These are phyloP conservation scores for Agrochola lota DNA, from an alignment of 2,888 invertebrate genomes.

Conservation along the genomic window DNA sequence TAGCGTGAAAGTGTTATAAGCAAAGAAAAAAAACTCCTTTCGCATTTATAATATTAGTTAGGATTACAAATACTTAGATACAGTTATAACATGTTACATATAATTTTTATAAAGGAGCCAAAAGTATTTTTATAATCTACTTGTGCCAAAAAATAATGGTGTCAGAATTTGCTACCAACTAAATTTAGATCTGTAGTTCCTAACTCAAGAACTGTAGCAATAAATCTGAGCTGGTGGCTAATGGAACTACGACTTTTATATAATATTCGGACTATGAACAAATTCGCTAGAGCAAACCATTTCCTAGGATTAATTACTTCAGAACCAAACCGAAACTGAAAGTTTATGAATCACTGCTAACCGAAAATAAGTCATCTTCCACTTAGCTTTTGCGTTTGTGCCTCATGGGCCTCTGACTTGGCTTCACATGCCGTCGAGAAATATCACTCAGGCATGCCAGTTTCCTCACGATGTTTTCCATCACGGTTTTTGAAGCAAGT, in stretches of 20 bases:
- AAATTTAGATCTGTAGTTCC: neutral
- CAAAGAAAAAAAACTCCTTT: too few species aligned
- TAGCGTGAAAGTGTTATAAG: too few species aligned
- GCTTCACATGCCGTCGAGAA: too few species aligned
- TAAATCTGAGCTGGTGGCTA: constrained; percentile 12
- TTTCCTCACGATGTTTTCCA: too few species aligned
- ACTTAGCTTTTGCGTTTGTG: neutral
- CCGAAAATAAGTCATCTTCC: neutral
- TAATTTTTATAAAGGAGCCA: neutral
- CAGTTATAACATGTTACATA: neutral
- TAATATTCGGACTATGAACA: constrained; percentile 9
- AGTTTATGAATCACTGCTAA: neutral
- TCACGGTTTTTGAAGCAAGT: too few species aligned
- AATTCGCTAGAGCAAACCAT: neutral
- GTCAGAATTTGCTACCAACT: neutral
- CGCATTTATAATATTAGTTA: too few species aligned
- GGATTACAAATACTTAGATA: neutral
- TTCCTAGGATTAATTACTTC: constrained; percentile 24
- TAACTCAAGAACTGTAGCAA: constrained; percentile 2
- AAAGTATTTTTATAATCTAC: neutral
- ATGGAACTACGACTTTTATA: neutral
- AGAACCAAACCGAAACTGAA: neutral
- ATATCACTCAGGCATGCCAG: too few species aligned
- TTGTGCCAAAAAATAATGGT: neutral
- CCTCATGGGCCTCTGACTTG: too few species aligned